Percentiles rank a stretch among this genome's conserved stretches.
These are phyloP conservation scores for Metopia argyrocephala DNA, from an alignment of 2,888 invertebrate species.

Conservation along the genomic window DNA sequence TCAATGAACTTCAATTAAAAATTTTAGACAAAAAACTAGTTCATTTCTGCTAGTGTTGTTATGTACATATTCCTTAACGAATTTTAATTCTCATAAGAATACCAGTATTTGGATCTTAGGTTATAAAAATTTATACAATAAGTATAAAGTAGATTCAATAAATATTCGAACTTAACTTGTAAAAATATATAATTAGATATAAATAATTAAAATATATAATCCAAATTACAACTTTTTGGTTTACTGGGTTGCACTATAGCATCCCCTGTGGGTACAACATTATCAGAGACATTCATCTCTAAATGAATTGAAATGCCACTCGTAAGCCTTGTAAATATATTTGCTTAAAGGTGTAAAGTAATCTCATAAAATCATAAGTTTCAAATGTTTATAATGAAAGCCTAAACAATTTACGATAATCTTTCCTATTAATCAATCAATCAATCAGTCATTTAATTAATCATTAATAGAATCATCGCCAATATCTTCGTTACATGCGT, in stretches of 20 bases:
- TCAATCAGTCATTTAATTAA: neutral
- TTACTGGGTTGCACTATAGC: slow-evolving; percentile 40
- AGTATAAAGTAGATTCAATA: too few relatives aligned
- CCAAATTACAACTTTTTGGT: slow-evolving; percentile 10
- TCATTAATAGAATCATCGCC: slow-evolving; percentile 28
- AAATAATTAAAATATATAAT: too few relatives aligned
- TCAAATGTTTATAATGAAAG: neutral
- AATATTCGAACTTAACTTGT: too few relatives aligned
- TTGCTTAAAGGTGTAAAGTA: neutral
- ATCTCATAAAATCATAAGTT: neutral
- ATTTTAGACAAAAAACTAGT: too few relatives aligned
- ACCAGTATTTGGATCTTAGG: too few relatives aligned
- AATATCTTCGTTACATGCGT: slow-evolving; percentile 38
- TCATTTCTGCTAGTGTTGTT: too few relatives aligned
- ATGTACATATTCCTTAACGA: too few relatives aligned
- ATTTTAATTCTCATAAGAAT: too few relatives aligned
- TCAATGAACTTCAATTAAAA: too few relatives aligned
- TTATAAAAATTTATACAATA: too few relatives aligned
- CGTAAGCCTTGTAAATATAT: slow-evolving; percentile 10
- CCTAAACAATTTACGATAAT: neutral
- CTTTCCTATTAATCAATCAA: neutral
- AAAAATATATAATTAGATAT: too few relatives aligned
- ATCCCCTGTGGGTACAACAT: neutral
- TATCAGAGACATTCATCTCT: slow-evolving; percentile 18
- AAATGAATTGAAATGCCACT: neutral